Conservation (phyloP, 2,888 invertebrate genomes). For the Lasius platythorax region DNA sequence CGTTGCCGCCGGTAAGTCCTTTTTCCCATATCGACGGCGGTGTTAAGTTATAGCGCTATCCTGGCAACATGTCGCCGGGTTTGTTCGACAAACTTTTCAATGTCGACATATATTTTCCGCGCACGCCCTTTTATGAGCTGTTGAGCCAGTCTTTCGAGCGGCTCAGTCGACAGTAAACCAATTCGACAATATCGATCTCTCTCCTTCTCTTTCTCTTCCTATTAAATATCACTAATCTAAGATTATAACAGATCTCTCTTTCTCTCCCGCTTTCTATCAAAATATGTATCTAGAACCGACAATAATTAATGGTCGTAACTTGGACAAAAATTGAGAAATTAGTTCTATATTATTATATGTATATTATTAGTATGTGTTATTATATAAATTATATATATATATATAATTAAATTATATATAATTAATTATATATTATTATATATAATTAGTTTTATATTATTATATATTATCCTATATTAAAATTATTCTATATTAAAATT, state of each 20-base stretch:
- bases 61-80: conserved; percentile 83
- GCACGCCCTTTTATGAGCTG: conserved; percentile 80
- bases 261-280: background rate
- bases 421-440: too few relatives aligned
- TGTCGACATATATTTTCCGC: conserved; percentile 81
- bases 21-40: conserved; percentile 80
- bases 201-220: background rate
- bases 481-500: background rate
- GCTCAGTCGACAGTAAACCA: conserved; percentile 65
- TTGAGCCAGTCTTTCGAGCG: conserved; percentile 71
- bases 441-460: too few relatives aligned
- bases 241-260: conserved; percentile 4
- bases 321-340: background rate
- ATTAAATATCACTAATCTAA: conserved; percentile 7
- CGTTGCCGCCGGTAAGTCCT: conserved; percentile 55
- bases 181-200: conserved; percentile 72
- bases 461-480: too few relatives aligned
- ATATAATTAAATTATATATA: too few relatives aligned
- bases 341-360: too few relatives aligned
- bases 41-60: conserved; percentile 84
- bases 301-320: background rate
- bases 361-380: too few relatives aligned
- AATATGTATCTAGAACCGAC: background rate
- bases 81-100: conserved; percentile 85
- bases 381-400: too few relatives aligned